phyloP scores from a whole-genome alignment of 2,797 vertebrate species.

The Margarornis squamiger region DNA sequence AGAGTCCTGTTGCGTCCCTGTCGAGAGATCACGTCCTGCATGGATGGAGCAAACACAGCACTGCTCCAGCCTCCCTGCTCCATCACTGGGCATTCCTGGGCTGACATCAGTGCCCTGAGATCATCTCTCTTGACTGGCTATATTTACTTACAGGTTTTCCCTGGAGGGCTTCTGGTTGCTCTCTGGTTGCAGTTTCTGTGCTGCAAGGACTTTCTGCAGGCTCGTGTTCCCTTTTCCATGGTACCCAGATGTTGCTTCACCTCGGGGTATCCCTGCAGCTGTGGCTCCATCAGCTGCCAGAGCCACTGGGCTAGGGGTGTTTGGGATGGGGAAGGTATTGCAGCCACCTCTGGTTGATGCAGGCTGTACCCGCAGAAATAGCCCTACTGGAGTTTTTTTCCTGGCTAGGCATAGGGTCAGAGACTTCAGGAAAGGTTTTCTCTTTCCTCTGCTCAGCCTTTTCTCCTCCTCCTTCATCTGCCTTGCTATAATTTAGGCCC shows the following conservation, averaged over 20 bases:
- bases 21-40: accelerated
- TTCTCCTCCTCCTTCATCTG: background rate
- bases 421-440: background rate
- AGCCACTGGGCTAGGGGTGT: background rate
- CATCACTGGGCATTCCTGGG: background rate
- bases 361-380: background rate
- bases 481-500: background rate
- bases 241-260: conserved; percentile 1
- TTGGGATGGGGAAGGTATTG: background rate
- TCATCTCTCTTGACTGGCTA: background rate
- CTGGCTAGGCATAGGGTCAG: background rate
- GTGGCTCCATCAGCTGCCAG: conserved; percentile 29
- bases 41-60: background rate
- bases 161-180: background rate
- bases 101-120: background rate
- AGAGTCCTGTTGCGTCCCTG: background rate
- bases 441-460: background rate
- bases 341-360: background rate
- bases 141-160: background rate
- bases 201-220: background rate
- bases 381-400: background rate
- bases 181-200: background rate
- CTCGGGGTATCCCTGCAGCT: background rate
- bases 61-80: background rate
- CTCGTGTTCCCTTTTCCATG: background rate